Conservation (phyloP, 1,140 invertebrate species). For the Bombus breviceps region DNA sequence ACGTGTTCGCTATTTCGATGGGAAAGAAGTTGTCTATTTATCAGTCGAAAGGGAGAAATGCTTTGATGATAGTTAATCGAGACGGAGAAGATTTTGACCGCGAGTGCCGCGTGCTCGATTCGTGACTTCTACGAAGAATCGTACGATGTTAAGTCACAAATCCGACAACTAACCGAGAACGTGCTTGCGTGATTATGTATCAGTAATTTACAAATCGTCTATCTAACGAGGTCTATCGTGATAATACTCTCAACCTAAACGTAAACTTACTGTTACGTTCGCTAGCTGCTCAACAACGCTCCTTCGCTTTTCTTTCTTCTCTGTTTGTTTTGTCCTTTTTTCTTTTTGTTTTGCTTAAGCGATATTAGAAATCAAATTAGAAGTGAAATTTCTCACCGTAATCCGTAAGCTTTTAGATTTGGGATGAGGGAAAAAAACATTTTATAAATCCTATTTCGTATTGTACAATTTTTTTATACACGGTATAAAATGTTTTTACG, state of each 20-base stretch:
- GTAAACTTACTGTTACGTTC: no score
- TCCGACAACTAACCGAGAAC: neutral
- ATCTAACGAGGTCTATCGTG: neutral
- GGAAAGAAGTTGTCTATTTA: neutral
- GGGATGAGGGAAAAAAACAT: no score
- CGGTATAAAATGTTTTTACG: no score
- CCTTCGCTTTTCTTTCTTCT: neutral
- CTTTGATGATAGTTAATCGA: neutral
- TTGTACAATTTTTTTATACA: no score
- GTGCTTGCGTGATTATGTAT: neutral
- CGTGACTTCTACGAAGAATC: slow-evolving; percentile 26
- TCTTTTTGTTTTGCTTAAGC: neutral
- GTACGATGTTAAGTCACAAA: slow-evolving; percentile 22
- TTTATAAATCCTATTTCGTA: neutral
- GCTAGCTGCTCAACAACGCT: no score
- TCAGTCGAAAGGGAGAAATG: neutral
- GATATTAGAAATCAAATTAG: neutral
- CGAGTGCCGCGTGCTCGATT: slow-evolving; percentile 24
- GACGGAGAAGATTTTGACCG: neutral
- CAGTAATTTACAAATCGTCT: neutral
- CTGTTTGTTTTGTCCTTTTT: no score
- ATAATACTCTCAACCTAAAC: neutral
- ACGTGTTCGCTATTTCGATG: neutral
- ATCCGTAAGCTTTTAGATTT: neutral
- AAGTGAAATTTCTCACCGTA: neutral